Conservation (phyloP, 1,140 invertebrate species). For the Apis cerana region DNA sequence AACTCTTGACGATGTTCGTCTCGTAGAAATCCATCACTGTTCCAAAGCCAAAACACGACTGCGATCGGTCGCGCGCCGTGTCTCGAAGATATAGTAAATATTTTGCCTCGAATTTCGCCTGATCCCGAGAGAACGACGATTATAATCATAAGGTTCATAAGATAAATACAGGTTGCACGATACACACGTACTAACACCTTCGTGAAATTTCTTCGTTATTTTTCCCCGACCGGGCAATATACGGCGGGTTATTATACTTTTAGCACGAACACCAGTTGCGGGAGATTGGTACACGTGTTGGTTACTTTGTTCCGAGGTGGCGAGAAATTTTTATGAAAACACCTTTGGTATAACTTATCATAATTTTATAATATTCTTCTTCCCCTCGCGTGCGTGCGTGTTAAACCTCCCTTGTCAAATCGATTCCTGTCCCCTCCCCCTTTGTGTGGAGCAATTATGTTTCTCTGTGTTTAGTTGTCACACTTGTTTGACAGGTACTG, state of each 20-base stretch:
- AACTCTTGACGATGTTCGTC: background rate
- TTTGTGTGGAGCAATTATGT: background rate
- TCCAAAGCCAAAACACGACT: background rate
- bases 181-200: background rate
- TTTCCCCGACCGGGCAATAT: background rate
- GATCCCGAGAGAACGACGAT: background rate
- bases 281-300: constrained; percentile 3
- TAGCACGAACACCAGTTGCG: background rate
- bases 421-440: background rate
- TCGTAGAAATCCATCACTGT: background rate
- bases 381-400: background rate
- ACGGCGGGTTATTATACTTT: background rate
- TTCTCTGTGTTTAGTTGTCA: background rate
- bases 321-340: background rate
- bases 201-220: background rate
- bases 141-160: background rate
- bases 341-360: background rate
- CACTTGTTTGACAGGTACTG: background rate
- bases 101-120: background rate
- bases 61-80: background rate
- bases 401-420: background rate
- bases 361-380: background rate
- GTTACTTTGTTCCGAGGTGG: background rate
- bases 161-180: background rate
- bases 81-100: background rate